phyloP scores from a whole-genome alignment of 2,797 vertebrate species.

The Enteromius viviparus region DNA sequence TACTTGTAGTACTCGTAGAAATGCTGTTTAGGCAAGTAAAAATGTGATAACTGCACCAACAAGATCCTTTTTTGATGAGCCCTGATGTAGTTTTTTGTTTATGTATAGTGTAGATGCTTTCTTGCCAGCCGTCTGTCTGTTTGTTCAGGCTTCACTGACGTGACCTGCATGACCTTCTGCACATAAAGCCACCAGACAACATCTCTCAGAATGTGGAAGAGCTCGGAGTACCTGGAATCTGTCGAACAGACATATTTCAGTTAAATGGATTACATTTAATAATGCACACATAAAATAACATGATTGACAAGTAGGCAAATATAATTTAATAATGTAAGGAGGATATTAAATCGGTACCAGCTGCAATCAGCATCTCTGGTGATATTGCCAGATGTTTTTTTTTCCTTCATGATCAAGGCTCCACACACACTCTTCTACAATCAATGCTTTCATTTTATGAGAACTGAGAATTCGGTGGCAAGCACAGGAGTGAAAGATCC shows the following conservation, averaged over 20 bases:
- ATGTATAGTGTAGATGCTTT: background rate
- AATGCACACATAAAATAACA: background rate
- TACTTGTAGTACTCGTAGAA: background rate
- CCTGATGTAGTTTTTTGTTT: constrained; percentile 8
- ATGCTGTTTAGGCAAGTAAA: background rate
- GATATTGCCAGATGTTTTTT: background rate
- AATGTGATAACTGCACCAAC: background rate
- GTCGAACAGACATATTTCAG: background rate
- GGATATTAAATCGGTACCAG: background rate
- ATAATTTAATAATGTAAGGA: background rate
- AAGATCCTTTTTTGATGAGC: constrained; percentile 5
- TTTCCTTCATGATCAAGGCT: background rate
- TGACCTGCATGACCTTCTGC: constrained; percentile 3
- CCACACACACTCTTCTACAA: background rate
- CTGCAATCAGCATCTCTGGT: background rate
- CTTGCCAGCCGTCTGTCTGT: constrained; percentile 19
- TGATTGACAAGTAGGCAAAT: background rate
- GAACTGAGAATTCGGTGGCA: constrained; percentile 14
- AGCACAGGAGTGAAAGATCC: constrained; percentile 2
- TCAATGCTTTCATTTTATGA: constrained; percentile 21
- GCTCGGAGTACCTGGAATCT: background rate
- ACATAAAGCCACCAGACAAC: background rate
- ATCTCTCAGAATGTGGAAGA: background rate
- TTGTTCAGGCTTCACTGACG: constrained; percentile 20
- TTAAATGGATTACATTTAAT: background rate